Evolutionary conservation across 2,113 vertebrate genomes (phyloP).

Genomic region (Bubo blakistoni): DNA sequence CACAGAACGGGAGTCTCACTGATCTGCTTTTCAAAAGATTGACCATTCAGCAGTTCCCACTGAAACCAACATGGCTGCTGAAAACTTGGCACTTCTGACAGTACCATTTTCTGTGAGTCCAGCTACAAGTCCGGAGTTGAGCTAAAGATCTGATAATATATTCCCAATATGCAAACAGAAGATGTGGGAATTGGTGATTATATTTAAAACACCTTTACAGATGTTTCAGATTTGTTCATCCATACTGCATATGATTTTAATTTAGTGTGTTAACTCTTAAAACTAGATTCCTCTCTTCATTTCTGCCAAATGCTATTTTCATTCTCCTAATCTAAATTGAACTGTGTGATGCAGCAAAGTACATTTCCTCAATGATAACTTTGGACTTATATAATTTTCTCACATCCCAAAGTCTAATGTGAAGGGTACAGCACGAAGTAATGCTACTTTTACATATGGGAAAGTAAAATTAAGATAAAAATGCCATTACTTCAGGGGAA

Average conservation of each 20-base stretch:
- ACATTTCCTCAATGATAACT: conserved; percentile 24
- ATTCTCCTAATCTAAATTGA: conserved; percentile 42
- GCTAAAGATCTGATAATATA: neutral
- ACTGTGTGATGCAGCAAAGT: conserved; percentile 9
- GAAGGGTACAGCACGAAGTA: conserved; percentile 11
- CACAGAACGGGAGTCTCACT: neutral
- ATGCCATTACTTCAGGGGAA: conserved; percentile 20
- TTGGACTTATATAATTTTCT: neutral
- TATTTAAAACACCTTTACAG: neutral
- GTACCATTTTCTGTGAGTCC: neutral
- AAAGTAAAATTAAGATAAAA: conserved; percentile 52
- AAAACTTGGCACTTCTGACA: neutral
- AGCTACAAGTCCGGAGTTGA: neutral
- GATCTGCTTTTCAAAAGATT: neutral
- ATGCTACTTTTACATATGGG: neutral
- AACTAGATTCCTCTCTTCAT: neutral
- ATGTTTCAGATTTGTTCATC: neutral
- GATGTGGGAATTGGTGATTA: neutral
- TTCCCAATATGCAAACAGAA: neutral
- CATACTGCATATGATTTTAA: neutral
- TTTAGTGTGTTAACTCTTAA: neutral
- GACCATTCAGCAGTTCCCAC: neutral
- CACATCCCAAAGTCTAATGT: conserved; percentile 4
- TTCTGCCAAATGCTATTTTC: neutral
- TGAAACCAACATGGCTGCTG: neutral